phyloP scores from a whole-genome alignment of 2,113 vertebrate species.

The Neolamprologus sp. region DNA sequence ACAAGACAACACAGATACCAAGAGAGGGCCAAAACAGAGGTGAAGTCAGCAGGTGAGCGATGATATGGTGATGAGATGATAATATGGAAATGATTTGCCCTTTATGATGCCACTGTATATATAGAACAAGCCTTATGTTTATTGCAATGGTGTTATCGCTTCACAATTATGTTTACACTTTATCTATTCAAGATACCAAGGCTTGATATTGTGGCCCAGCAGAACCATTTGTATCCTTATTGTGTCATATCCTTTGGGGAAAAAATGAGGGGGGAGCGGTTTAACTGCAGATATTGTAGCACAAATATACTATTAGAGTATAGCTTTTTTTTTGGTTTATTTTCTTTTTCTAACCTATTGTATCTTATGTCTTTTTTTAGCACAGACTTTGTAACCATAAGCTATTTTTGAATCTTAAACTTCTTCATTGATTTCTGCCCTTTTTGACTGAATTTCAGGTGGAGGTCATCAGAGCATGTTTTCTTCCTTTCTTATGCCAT shows the following conservation, averaged over 20 bases:
- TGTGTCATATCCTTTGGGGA: constrained; percentile 72
- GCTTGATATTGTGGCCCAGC: constrained; percentile 64
- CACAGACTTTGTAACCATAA: not conserved
- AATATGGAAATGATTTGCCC: not conserved
- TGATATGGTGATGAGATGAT: not conserved
- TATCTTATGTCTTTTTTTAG: not conserved
- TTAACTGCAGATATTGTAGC: not conserved
- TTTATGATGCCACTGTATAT: not conserved
- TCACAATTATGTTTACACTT: constrained; percentile 52
- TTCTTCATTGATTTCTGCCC: constrained; percentile 8
- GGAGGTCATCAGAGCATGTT: constrained; percentile 23
- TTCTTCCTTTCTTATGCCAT: constrained; percentile 21
- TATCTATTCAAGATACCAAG: constrained; percentile 71
- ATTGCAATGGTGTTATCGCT: constrained; percentile 21
- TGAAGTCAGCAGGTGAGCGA: constrained; percentile 49
- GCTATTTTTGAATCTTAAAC: not conserved
- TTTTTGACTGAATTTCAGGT: constrained; percentile 62
- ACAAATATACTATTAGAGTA: not conserved
- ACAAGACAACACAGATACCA: constrained; percentile 70
- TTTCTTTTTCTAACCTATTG: not conserved
- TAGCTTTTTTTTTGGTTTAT: not conserved
- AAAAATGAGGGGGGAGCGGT: not conserved
- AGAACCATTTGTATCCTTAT: constrained; percentile 72
- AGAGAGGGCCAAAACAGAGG: constrained; percentile 49
- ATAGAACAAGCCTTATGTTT: not conserved